Percentiles rank a stretch among this genome's conserved stretches.
These are phyloP conservation scores for Oreocharis arfaki DNA, from an alignment of 2,113 vertebrate species.

Conservation along the genomic window DNA sequence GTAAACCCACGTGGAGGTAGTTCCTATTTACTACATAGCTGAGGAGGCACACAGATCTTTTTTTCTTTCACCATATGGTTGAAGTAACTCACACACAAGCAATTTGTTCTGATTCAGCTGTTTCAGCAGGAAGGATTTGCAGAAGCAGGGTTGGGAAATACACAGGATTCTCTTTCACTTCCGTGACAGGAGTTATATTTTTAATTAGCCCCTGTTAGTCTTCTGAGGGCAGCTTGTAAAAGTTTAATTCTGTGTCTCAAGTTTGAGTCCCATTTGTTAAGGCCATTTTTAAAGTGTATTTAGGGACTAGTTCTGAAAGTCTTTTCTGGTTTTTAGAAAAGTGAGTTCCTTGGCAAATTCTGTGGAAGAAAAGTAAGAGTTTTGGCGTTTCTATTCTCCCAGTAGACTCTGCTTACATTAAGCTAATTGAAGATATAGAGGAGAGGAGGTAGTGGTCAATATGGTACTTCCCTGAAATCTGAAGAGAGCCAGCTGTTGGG, in stretches of 20 bases:
- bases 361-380: background rate
- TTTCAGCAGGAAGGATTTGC: constrained; percentile 53
- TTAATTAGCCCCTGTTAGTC: constrained; percentile 12
- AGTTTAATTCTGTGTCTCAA: background rate
- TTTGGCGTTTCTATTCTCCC: background rate
- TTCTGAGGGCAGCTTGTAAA: background rate
- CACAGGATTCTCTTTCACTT: constrained; percentile 55
- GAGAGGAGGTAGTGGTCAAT: background rate
- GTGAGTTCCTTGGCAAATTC: background rate
- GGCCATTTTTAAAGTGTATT: background rate
- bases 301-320: background rate
- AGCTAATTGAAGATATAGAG: background rate
- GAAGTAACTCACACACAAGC: constrained; percentile 9
- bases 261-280: background rate
- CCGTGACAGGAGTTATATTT: constrained; percentile 44
- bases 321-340: background rate
- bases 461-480: background rate
- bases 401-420: background rate
- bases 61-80: constrained; percentile 18
- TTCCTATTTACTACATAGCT: constrained; percentile 30
- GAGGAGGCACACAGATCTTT: background rate
- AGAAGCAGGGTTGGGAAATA: constrained; percentile 53
- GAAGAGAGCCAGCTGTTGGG: background rate
- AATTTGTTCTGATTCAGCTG: constrained; percentile 55
- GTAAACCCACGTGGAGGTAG: background rate